Percentiles rank a stretch among this genome's conserved stretches.
phyloP scores from a whole-genome alignment of 2,113 vertebrate genomes.

The Hippopotamus amphibius region DNA sequence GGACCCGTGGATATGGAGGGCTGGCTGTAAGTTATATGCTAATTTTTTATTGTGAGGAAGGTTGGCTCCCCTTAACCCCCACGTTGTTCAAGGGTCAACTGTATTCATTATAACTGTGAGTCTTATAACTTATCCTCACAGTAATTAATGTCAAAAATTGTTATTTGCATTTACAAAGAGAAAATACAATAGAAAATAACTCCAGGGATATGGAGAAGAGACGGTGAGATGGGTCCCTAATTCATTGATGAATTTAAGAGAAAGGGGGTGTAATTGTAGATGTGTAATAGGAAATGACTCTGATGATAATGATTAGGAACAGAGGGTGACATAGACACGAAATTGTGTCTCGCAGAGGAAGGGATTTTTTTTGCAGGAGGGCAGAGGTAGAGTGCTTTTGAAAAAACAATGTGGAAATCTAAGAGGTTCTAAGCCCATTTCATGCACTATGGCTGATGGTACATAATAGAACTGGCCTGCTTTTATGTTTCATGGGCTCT shows the following conservation, averaged over 20 bases:
- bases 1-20: neutral
- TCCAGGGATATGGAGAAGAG: neutral
- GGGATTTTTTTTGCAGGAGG: neutral
- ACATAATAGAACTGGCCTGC: neutral
- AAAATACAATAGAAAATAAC: conserved; percentile 23
- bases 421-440: neutral
- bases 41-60: too few species aligned
- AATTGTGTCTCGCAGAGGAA: neutral
- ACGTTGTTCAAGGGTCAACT: too few species aligned
- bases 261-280: neutral
- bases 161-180: neutral
- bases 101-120: neutral
- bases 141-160: neutral
- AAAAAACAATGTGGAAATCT: neutral
- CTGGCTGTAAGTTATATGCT: neutral
- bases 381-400: neutral
- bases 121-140: neutral
- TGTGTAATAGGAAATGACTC: neutral
- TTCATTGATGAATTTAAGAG: neutral
- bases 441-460: neutral
- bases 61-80: too few species aligned
- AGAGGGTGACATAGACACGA: neutral
- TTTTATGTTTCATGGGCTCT: neutral
- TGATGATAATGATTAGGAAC: neutral
- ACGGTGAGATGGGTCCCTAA: neutral